phyloP scores from a whole-genome alignment of 1,140 invertebrate species.

The Cydia strobilella region DNA sequence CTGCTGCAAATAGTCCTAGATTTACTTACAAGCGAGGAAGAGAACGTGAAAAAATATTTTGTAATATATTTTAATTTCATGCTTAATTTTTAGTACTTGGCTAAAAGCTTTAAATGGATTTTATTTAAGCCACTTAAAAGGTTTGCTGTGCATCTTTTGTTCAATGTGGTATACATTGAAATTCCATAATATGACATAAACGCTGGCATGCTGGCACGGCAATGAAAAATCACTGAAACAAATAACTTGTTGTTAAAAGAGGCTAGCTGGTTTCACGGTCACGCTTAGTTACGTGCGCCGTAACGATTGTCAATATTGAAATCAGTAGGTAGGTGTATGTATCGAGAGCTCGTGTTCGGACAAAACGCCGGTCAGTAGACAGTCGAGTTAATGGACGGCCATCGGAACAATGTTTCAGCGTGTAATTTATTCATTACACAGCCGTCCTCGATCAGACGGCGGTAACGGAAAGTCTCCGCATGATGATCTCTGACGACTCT shows the following conservation, averaged over 20 bases:
- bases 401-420: conserved; percentile 77
- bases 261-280: conserved; percentile 56
- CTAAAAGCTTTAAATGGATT: background rate
- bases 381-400: conserved; percentile 69
- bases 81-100: too few relatives aligned
- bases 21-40: too few relatives aligned
- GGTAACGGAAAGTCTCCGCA: conserved; percentile 73
- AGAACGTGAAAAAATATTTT: too few relatives aligned
- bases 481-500: conserved; percentile 61
- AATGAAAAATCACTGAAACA: conserved; percentile 49
- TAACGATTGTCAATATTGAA: conserved; percentile 71
- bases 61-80: too few relatives aligned
- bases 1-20: too few relatives aligned
- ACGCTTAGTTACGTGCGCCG: conserved; percentile 49
- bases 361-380: conserved; percentile 53
- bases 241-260: conserved; percentile 45
- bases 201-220: too few relatives aligned
- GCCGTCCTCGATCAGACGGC: conserved; percentile 70
- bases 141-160: background rate
- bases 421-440: conserved; percentile 80
- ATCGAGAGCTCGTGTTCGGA: conserved; percentile 33
- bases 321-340: conserved; percentile 53
- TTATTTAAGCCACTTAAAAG: background rate
- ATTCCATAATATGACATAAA: background rate
- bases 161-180: background rate